Percentiles rank a stretch among this genome's conserved stretches.
These are phyloP conservation scores for Zaprionus lineosus DNA, from an alignment of 2,888 invertebrate genomes.

Conservation along the genomic window DNA sequence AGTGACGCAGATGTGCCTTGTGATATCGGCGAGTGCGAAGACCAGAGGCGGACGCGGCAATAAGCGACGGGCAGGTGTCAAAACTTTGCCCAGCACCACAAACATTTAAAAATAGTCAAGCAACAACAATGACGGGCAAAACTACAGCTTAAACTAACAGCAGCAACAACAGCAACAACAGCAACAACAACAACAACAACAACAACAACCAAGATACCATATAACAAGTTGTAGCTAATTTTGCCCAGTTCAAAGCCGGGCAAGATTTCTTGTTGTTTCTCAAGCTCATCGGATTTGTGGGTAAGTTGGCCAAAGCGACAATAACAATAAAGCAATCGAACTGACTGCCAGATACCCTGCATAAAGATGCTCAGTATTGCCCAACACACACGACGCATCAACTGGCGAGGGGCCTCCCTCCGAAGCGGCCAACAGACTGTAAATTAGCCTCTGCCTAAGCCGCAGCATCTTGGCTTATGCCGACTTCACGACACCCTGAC, in stretches of 20 bases:
- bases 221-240: constrained; percentile 31
- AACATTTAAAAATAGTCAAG: constrained; percentile 16
- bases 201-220: neutral
- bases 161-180: neutral
- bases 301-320: constrained; percentile 18
- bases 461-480: no score
- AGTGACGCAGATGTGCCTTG: no score
- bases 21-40: no score
- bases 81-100: constrained; percentile 34
- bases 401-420: no score
- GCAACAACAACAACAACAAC: neutral
- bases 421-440: no score
- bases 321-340: no score
- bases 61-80: constrained; percentile 43
- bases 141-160: no score
- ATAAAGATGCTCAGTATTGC: no score
- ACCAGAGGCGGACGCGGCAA: neutral
- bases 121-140: no score
- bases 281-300: constrained; percentile 1
- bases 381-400: neutral
- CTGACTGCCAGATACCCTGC: no score
- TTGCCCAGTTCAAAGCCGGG: constrained; percentile 4
- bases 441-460: no score
- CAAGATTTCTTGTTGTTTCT: constrained; percentile 3
- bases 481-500: no score